These are phyloP conservation scores for Poeciliopsis turneri DNA, from an alignment of 2,797 vertebrate species.

Conservation along the genomic window DNA sequence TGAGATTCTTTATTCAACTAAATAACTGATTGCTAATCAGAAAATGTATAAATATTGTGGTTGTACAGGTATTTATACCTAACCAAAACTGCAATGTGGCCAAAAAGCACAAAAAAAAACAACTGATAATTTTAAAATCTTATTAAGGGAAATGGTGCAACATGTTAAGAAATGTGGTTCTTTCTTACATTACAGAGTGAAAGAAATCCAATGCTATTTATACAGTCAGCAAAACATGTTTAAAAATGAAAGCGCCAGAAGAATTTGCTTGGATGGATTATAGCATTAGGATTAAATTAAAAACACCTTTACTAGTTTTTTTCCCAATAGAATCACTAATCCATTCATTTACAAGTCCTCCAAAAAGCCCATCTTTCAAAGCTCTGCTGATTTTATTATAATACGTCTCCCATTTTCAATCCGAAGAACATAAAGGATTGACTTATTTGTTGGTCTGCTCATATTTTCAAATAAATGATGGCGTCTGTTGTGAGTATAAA, in stretches of 20 bases:
- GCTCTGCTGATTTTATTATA: conserved; percentile 19
- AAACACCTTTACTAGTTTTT: neutral
- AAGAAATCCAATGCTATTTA: neutral
- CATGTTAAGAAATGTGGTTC: neutral
- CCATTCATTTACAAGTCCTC: conserved; percentile 11
- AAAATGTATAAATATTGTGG: neutral
- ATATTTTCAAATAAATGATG: conserved; percentile 13
- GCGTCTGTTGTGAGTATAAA: conserved; percentile 23
- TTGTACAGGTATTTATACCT: neutral
- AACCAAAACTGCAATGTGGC: neutral
- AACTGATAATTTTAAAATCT: neutral
- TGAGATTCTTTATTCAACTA: neutral
- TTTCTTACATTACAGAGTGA: neutral
- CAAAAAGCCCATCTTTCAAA: conserved; percentile 11
- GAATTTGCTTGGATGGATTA: neutral
- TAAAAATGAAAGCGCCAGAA: neutral
- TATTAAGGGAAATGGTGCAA: neutral
- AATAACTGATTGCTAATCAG: neutral
- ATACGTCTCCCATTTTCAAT: conserved; percentile 22
- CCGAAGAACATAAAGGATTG: conserved; percentile 32
- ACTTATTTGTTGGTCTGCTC: conserved; percentile 9
- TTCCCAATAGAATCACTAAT: neutral
- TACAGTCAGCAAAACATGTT: neutral
- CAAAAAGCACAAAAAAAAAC: neutral
- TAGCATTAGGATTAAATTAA: neutral